Base-by-base conservation (phyloP, 2,113 vertebrate species). In the Acrocephalus kingi region DNA sequence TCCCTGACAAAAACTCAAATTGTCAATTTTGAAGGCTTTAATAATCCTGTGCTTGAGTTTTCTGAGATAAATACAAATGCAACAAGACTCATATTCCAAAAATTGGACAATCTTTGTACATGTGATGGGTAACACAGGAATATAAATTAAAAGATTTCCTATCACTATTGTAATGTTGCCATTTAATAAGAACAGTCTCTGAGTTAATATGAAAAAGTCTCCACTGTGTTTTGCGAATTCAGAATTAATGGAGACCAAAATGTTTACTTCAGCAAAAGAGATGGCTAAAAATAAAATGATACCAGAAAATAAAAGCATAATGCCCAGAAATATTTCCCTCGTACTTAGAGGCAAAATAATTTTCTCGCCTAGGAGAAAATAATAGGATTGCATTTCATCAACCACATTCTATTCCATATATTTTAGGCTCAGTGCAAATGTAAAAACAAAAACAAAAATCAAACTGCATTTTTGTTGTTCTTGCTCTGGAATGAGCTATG, bases 351-450 rank as follows among this genome's bases (percentile, higher is more conserved):
- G 63, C 84, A 87, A 87, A 77, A 94, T 82, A 48, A 95, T 77
- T 91, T 66, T 56, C 67, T 89, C 37, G 30, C 91, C 66, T 91
- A 85, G 83, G 62, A 68, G 90, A 63, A 82, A 95, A 84, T 89
- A 89, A 81, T 82, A 67, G 48, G 82, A 87, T 95, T 96, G 66
- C 16, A 19, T 93, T 94, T 97, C 91, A 74, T 96, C 31, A 85
- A 8, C 78, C 45, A 64, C 56, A 68, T 93, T 71, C 37, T 22
- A 16, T 89, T 82, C 79, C 14, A 16, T 64, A 24, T 67, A 90
- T 95, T 95, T 92, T 84, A 86, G 59, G 61, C 73, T 87, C 67
- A 79, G 58, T 77, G 37, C 59, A 85, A 68, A 84, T 67, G 20
- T 85, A 28, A 77, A 92, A 90, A 62, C 37, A 86, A 86, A 89